These are phyloP conservation scores for Raja brachyura DNA, from an alignment of 2,113 vertebrate species.

Conservation along the genomic window DNA sequence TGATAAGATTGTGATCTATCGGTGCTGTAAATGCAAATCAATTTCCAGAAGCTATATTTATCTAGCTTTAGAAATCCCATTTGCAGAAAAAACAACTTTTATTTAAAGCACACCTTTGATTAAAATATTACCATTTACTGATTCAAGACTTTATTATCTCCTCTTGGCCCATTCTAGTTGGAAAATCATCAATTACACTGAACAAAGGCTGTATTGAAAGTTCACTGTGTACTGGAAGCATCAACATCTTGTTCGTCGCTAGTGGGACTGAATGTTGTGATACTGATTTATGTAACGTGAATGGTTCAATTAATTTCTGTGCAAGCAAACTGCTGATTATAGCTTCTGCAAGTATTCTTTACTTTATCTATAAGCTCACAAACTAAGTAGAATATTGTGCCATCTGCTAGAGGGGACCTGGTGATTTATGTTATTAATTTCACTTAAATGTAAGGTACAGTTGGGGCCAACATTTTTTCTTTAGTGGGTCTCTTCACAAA, in stretches of 20 bases:
- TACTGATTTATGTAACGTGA: constrained; percentile 30
- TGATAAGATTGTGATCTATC: neutral
- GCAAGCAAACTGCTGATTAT: constrained; percentile 31
- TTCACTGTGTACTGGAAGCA: neutral
- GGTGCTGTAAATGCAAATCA: neutral
- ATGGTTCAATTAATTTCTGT: neutral
- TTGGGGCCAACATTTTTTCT: neutral
- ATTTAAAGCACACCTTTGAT: neutral
- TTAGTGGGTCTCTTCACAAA: neutral
- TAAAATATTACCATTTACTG: neutral
- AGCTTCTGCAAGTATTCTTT: neutral
- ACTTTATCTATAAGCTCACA: neutral
- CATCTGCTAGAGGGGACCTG: neutral
- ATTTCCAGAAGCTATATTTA: neutral
- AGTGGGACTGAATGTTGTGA: constrained; percentile 28
- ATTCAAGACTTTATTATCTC: neutral
- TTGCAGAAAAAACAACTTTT: neutral
- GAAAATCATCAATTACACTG: neutral
- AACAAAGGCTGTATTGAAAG: neutral
- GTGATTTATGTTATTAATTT: neutral
- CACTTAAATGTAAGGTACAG: neutral
- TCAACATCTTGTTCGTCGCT: neutral
- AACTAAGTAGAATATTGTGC: neutral
- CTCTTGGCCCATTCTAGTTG: neutral
- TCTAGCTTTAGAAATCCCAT: neutral